Percentiles rank a stretch among this genome's conserved stretches.
These are phyloP conservation scores for Cryptotermes secundus DNA, from an alignment of 1,140 invertebrate species.

Conservation along the genomic window DNA sequence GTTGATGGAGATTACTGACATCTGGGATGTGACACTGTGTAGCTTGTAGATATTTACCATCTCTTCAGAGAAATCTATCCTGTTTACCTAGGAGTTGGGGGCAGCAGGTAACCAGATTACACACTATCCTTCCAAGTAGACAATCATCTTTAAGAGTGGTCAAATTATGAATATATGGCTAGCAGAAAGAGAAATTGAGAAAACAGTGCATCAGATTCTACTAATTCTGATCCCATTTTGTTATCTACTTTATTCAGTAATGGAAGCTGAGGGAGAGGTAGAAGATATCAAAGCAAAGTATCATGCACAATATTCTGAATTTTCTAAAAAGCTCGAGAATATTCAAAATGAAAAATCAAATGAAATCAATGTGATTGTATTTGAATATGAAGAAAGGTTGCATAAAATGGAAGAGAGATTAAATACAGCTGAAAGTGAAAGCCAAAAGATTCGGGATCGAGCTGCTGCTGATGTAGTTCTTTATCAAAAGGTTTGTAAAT, in stretches of 20 bases:
- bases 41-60: no score
- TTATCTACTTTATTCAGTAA: not conserved
- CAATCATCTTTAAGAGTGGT: not conserved
- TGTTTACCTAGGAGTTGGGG: no score
- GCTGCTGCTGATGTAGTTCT: conserved; percentile 47
- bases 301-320: not conserved
- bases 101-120: no score
- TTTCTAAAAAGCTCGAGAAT: not conserved
- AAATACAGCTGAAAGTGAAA: conserved; percentile 46
- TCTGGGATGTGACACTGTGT: no score
- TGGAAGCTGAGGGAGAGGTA: not conserved
- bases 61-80: no score
- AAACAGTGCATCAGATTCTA: not conserved
- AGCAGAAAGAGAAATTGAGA: not conserved
- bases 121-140: no score
- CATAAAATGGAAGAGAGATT: conserved; percentile 46
- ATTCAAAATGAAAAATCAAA: not conserved
- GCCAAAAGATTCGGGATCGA: conserved; percentile 42
- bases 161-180: not conserved
- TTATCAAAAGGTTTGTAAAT: conserved; percentile 45
- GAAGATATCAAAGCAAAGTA: not conserved
- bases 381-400: conserved; percentile 53
- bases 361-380: conserved; percentile 46
- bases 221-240: not conserved
- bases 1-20: no score